A percentile compares a stretch with the other conserved stretches of the same genome.
Conservation (phyloP, 2,113 vertebrate genomes). For the Dipodomys merriami region DNA sequence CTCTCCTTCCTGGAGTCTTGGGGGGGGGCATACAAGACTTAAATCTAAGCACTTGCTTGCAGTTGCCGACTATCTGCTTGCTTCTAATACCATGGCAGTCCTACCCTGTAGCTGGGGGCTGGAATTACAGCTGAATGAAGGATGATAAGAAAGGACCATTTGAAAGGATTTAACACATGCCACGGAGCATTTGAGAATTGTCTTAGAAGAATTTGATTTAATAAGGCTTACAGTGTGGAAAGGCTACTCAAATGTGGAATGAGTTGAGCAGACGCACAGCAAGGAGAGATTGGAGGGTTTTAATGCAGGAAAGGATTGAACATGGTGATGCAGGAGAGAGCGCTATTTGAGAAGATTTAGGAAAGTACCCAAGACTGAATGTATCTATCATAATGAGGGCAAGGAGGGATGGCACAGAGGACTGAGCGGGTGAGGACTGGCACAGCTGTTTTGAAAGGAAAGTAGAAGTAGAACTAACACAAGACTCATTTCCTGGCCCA, state of each 20-base stretch:
- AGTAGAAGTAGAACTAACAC: background rate
- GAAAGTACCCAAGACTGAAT: background rate
- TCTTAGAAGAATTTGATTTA: constrained; percentile 14
- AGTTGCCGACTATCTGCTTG: background rate
- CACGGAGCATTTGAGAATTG: constrained; percentile 39
- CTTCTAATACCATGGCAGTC: background rate
- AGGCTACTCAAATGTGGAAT: background rate
- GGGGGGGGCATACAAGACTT: background rate
- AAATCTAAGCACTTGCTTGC: background rate
- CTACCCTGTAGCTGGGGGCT: background rate
- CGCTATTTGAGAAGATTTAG: background rate
- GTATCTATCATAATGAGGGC: background rate
- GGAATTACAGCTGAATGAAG: background rate
- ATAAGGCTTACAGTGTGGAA: background rate
- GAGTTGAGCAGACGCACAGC: background rate
- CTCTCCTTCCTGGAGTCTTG: background rate
- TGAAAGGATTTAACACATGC: background rate
- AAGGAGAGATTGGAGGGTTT: background rate
- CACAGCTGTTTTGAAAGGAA: background rate
- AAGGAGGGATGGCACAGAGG: background rate
- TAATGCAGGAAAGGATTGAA: background rate
- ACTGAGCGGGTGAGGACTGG: background rate
- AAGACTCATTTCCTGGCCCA: background rate
- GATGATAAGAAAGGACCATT: background rate
- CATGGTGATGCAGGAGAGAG: background rate